Evolutionary conservation across 1,140 invertebrate species (phyloP).

Genomic region (Amphibalanus amphitrite): DNA sequence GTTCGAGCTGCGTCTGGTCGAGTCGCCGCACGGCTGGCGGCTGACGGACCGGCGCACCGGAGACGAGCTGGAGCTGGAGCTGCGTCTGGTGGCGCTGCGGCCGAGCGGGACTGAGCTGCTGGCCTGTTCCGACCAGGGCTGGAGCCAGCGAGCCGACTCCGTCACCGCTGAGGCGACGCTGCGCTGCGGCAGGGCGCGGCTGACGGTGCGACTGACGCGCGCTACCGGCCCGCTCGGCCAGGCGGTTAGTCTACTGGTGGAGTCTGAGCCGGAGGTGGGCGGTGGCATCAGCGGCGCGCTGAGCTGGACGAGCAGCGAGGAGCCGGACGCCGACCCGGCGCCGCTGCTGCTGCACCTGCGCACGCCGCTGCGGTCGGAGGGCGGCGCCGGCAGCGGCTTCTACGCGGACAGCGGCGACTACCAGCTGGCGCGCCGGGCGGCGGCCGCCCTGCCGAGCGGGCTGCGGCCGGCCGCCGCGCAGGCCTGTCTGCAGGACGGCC

Average conservation of each 20-base stretch:
- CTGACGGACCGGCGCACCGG: neutral
- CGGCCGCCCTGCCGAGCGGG: constrained; percentile 66
- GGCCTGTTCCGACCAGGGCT: constrained; percentile 12
- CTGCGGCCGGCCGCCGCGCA: constrained; percentile 71
- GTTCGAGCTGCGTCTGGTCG: neutral
- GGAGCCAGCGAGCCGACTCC: constrained; percentile 51
- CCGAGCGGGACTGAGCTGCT: neutral
- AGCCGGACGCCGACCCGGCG: constrained; percentile 54
- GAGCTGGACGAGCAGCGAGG: too few relatives aligned
- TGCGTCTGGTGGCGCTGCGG: neutral
- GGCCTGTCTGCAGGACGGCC: constrained; percentile 52
- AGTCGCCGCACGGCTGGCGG: neutral
- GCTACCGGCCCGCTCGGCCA: constrained; percentile 37
- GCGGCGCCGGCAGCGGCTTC: constrained; percentile 37
- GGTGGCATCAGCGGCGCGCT: too few relatives aligned
- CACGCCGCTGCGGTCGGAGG: constrained; percentile 44
- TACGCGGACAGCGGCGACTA: constrained; percentile 92
- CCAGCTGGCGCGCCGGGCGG: constrained; percentile 62
- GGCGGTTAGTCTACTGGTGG: constrained; percentile 56
- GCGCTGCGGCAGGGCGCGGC: constrained; percentile 54
- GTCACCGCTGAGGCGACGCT: constrained; percentile 63
- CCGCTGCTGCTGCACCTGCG: constrained; percentile 86
- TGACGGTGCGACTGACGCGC: constrained; percentile 53
- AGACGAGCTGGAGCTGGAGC: neutral
- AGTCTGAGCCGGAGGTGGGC: constrained; percentile 39